Conservation (phyloP, 1,140 invertebrate genomes). For the Harpegnathos saltator region DNA sequence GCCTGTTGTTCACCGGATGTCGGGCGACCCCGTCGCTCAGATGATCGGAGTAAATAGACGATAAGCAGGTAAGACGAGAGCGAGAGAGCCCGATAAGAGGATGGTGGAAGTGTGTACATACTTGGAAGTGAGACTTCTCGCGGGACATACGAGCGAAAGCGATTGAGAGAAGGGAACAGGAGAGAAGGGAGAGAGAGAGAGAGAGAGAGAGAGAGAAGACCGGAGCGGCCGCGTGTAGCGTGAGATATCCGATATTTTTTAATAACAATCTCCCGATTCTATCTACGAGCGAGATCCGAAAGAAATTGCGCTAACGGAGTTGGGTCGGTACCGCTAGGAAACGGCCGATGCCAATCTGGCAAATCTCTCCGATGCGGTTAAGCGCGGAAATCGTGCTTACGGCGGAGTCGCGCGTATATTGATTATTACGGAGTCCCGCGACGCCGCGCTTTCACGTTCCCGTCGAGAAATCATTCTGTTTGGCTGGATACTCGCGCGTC, state of each 20-base stretch:
- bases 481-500: neutral
- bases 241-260: constrained; percentile 76
- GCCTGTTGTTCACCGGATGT: constrained; percentile 22
- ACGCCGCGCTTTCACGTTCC: constrained; percentile 40
- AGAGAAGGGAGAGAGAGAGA: too few species aligned
- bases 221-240: constrained; percentile 65
- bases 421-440: constrained; percentile 25
- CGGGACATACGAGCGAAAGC: constrained; percentile 12
- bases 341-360: constrained; percentile 70
- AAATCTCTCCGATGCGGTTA: constrained; percentile 62
- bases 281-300: constrained; percentile 62
- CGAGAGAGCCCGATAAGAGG: neutral
- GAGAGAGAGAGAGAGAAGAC: neutral
- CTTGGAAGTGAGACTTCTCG: neutral
- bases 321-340: constrained; percentile 74
- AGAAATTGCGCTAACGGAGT: constrained; percentile 77
- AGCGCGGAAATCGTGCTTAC: constrained; percentile 52
- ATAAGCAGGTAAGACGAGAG: constrained; percentile 49
- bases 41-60: constrained; percentile 50
- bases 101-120: constrained; percentile 24
- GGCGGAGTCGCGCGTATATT: constrained; percentile 7
- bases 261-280: constrained; percentile 74
- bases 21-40: constrained; percentile 5
- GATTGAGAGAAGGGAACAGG: neutral
- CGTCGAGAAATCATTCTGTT: constrained; percentile 46